Percentiles rank a stretch among this genome's conserved stretches.
phyloP scores from a whole-genome alignment of 2,113 vertebrate species.

The Mustelus asterias region DNA sequence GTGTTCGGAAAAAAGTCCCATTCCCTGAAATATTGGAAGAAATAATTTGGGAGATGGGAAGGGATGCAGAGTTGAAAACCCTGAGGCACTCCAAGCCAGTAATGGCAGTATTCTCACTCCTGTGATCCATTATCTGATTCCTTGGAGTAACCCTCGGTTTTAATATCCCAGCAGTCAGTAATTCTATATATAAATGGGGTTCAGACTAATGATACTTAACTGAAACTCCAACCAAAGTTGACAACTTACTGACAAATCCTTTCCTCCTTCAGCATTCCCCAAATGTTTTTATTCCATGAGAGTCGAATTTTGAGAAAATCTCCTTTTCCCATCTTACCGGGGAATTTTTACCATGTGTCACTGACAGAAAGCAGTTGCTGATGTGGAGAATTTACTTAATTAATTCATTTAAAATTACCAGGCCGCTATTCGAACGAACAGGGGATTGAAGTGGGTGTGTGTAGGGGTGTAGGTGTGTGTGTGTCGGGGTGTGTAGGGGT shows the following conservation, averaged over 20 bases:
- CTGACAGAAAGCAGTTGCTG: neutral
- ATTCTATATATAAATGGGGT: slow-evolving; percentile 34
- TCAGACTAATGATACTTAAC: neutral
- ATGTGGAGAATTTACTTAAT: neutral
- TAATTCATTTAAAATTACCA: neutral
- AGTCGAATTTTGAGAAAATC: slow-evolving; percentile 27
- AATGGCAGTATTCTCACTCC: neutral
- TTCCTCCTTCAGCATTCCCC: slow-evolving; percentile 22
- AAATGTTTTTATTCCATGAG: slow-evolving; percentile 20
- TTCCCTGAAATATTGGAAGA: neutral
- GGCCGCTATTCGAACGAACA: neutral
- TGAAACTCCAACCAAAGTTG: neutral
- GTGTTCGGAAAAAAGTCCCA: neutral
- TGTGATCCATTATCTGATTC: neutral
- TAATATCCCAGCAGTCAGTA: slow-evolving; percentile 9
- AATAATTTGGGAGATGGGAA: neutral
- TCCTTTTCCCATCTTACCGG: neutral
- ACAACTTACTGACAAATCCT: slow-evolving; percentile 25
- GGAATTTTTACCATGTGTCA: slow-evolving; percentile 22
- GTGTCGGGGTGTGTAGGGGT: no score
- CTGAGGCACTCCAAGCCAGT: neutral
- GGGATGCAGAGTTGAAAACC: neutral
- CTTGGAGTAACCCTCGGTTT: neutral
- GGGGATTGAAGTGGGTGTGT: neutral
- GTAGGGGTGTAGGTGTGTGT: neutral